Evolutionary conservation across 2,888 invertebrate genomes (phyloP), one percentile per base, ranked within the genome.

Genomic region (Nomada flava): DNA sequence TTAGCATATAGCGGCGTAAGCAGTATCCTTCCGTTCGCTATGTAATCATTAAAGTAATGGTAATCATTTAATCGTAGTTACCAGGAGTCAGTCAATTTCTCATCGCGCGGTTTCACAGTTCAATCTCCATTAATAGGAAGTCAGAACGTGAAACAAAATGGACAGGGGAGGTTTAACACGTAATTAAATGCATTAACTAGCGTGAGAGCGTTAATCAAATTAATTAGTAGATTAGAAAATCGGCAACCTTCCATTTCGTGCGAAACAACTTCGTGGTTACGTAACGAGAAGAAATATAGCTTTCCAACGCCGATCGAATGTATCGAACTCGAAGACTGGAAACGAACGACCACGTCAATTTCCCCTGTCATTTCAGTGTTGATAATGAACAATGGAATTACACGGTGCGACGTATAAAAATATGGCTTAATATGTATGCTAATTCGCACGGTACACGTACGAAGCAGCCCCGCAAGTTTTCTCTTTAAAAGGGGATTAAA

Each of bases 1-100:
- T 85, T 83, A 83, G 65, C 84, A 80, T 83, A 75, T 55, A 69
- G 65, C 70, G 55, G 15, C 11, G 57, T 69, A 57, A 80, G 75
- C 77, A 63, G 26, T 62, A 69, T 23, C 68, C 26, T 26, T 44
- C 36, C 36, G 44, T 57, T 71, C 15, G 11, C 20, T 52, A 15
- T 18, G 59, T 52, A 36, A 72, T 78, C 47, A 50, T 50, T 72
- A 20, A 20, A 53, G 57, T 50, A 70, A 65, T 42, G 18, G 15
- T 23, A 59, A 50, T 70, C 65, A 11, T 42, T 55, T 15, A 5
- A 36, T 29, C 13, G 52, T 2, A 59, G 23, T 50, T n/a, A 47
- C n/a, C 26, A 1, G 15, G 11, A 47, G 29, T 11, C 47, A 42
- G n/a, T 20, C 13, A 18, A 50, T 76, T 44, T 44, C 23, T 44